Base-by-base conservation (phyloP, 2,797 vertebrate genomes). In the Hyperoplus immaculatus region DNA sequence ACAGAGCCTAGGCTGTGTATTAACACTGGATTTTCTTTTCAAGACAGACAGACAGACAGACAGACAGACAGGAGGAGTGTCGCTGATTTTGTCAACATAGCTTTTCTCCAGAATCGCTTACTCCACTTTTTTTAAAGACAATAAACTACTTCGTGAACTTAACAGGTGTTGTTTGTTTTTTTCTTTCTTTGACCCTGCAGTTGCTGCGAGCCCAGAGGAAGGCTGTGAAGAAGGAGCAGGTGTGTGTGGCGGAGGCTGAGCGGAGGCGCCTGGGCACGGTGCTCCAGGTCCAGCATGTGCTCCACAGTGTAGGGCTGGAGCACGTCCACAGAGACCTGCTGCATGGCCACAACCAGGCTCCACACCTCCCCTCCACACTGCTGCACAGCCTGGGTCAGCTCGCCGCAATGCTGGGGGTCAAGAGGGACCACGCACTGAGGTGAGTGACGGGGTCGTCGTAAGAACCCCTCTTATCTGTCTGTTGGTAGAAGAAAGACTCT, bases 181-280 rank as follows among this genome's bases (percentile, higher is more conserved):
- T 49, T 13, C 14, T 0, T 21, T 18, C 8, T 53, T 41, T 3
- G 78, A 78, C 64, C n/a, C 65, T 87, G 72, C 86, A 99, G 98
- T 85, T 99, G 69, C 92, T 99, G 77, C 97, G 95, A 88, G 95
- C 95, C 13, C 98, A 99, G 92, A 97, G 86, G 90, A 98, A 97
- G 81, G 95, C 93, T 0, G 90, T 91, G 79, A 93, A 94, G 82
- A 95, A 92, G 69, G 96, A 99, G 79, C 96, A 96, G 65, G 46
- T 95, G 13, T 7, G 86, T 9, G 97, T 93, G 86, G 82, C 90
- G 29, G 97, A 97, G 86, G 91, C 81, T 0, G 98, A 99, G 84
- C 95, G 94, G 91, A 96, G 92, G 51, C 96, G 96, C 1, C 91
- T 99, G 75, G 86, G 93, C 72, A 94, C 92, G 0, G 91, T 99